A percentile compares a stretch with the other conserved stretches of the same genome.
phyloP scores from a whole-genome alignment of 1,140 invertebrate genomes.

The Saxidomus purpurata region DNA sequence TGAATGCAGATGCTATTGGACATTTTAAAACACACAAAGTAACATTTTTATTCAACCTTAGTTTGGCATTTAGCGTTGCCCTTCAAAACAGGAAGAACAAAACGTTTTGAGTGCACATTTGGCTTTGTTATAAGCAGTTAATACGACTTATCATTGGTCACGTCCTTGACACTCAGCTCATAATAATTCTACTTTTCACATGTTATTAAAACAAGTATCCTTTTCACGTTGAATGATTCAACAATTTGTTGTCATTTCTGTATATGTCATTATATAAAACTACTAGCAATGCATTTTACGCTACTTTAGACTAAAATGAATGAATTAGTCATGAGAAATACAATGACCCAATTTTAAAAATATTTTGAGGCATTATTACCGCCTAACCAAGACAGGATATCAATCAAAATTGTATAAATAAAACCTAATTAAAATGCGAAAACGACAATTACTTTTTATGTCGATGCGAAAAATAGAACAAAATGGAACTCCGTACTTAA shows the following conservation, averaged over 20 bases:
- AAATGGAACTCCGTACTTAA: conserved; percentile 8
- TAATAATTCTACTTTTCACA: neutral
- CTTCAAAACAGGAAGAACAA: too few relatives aligned
- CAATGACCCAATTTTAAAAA: neutral
- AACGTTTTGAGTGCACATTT: too few relatives aligned
- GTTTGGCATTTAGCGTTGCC: too few relatives aligned
- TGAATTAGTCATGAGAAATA: conserved; percentile 4
- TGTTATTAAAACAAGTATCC: neutral
- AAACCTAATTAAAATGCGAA: neutral
- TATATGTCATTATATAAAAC: neutral
- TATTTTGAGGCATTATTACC: neutral
- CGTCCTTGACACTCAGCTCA: neutral
- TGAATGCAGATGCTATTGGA: too few relatives aligned
- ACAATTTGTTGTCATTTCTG: neutral
- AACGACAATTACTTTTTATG: conserved; percentile 4
- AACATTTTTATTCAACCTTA: too few relatives aligned
- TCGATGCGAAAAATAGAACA: neutral
- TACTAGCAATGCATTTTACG: too few relatives aligned
- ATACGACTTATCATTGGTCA: too few relatives aligned
- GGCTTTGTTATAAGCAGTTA: too few relatives aligned
- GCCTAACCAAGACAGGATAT: neutral
- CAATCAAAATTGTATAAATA: conserved; percentile 9
- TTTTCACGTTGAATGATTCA: neutral
- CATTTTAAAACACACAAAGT: too few relatives aligned
- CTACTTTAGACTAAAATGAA: too few relatives aligned